Base-by-base conservation (phyloP, 2,113 vertebrate genomes). In the Sorex fumeus region DNA sequence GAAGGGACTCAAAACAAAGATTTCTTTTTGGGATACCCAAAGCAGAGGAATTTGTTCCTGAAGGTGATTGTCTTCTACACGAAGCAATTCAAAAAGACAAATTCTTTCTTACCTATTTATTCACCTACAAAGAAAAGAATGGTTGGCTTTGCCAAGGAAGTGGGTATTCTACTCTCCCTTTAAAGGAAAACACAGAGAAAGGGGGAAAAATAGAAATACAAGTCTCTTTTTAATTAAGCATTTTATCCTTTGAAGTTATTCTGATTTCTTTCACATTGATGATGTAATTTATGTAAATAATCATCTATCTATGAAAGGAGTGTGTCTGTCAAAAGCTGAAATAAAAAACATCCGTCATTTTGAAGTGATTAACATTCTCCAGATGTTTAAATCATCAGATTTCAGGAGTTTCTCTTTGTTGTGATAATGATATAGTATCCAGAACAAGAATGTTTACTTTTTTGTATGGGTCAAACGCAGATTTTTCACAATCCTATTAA, bases 391-490 rank as follows among this genome's bases (percentile, higher is more conserved):
- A 97, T 98, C 98, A 97, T 99, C 98, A 89, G 97, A 98, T 99
- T 99, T 99, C 98, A 98, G 98, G 98, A 98, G 98, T 98, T 98
- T 98, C 96, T 96, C 98, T 99, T 98, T 98, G 98, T 98, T 98
- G 98, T 98, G 98, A 98, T 98, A 98, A 98, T 98, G 98, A 98
- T 98, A 98, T 98, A 98, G 98, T 98, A 98, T 98, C 98, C 98
- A 98, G 98, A 98, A 98, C 97, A 97, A 98, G 98, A 98, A 98
- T 98, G 98, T 98, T 99, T 98, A 98, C 98, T 98, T 98, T 98
- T 97, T 98, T 97, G 98, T 96, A 97, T 97, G 98, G 98, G 98
- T 98, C 98, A 98, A 97, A 98, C 97, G 98, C 97, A 97, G 97
- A 98, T 98, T 98, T 98, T 98, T 98, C 97, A 98, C 98, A 98